A percentile compares a stretch with the other conserved stretches of the same genome.
phyloP scores from a whole-genome alignment of 2,888 invertebrate species.

The Leptinotarsa juncta region DNA sequence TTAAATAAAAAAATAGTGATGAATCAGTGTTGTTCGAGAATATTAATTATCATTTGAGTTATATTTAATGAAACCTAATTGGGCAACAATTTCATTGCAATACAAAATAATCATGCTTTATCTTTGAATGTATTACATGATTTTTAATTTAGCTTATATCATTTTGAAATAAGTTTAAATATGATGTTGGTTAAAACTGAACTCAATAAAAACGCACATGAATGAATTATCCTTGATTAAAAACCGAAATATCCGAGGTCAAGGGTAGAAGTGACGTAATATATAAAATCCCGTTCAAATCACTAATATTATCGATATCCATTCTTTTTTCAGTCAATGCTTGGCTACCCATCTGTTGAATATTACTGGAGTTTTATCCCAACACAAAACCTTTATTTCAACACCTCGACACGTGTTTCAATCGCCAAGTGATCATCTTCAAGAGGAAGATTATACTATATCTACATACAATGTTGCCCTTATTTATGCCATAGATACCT shows the following conservation, averaged over 20 bases:
- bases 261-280: neutral
- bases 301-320: neutral
- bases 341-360: too few species aligned
- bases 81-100: neutral
- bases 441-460: too few species aligned
- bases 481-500: too few species aligned
- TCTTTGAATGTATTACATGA: neutral
- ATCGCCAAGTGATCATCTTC: too few species aligned
- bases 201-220: neutral
- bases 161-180: constrained; percentile 1
- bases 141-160: neutral
- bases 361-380: too few species aligned
- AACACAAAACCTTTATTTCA: too few species aligned
- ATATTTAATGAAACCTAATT: neutral
- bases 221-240: neutral
- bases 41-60: constrained; percentile 2
- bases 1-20: neutral
- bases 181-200: neutral
- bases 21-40: neutral
- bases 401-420: too few species aligned
- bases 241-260: neutral
- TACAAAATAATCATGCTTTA: neutral
- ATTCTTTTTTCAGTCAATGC: neutral
- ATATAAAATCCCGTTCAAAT: neutral
- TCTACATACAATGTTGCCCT: too few species aligned